These are phyloP conservation scores for Scotopteryx bipunctaria DNA, from an alignment of 2,888 invertebrate genomes.

Conservation along the genomic window DNA sequence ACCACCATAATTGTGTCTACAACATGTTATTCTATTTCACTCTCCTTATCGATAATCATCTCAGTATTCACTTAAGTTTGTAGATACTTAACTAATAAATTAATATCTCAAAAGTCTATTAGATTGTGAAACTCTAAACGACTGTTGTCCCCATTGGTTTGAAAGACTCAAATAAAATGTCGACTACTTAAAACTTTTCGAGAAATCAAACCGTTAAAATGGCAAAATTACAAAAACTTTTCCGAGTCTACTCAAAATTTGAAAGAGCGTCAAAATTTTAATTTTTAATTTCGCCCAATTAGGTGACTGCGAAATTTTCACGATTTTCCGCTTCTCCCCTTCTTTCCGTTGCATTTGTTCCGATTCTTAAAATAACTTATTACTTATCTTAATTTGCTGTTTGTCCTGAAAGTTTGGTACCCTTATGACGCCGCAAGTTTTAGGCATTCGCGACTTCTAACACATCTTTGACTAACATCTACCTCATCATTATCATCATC, in stretches of 20 bases:
- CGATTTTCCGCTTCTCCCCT: conserved; percentile 39
- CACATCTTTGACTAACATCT: too few species aligned
- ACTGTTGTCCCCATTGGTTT: background rate
- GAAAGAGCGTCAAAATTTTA: conserved; percentile 33
- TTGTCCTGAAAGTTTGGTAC: conserved; percentile 58
- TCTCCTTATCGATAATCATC: too few species aligned
- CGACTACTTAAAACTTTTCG: conserved; percentile 14
- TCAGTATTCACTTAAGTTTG: too few species aligned
- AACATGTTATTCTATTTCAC: too few species aligned
- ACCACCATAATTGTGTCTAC: too few species aligned
- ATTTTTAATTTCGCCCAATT: conserved; percentile 37
- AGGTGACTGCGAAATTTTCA: conserved; percentile 35
- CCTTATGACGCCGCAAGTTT: conserved; percentile 37
- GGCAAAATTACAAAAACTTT: conserved; percentile 22
- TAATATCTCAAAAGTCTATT: too few species aligned
- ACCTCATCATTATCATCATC: too few species aligned
- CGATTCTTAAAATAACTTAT: conserved; percentile 73
- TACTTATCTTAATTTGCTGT: conserved; percentile 71
- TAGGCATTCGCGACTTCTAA: conserved; percentile 7
- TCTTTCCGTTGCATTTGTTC: conserved; percentile 57
- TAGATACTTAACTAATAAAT: too few species aligned
- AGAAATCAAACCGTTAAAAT: conserved; percentile 23
- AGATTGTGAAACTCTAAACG: too few species aligned
- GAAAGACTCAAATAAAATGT: background rate
- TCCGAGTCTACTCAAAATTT: conserved; percentile 25